Conservation (phyloP, 2,888 invertebrate species). For the Euphydryas editha region DNA sequence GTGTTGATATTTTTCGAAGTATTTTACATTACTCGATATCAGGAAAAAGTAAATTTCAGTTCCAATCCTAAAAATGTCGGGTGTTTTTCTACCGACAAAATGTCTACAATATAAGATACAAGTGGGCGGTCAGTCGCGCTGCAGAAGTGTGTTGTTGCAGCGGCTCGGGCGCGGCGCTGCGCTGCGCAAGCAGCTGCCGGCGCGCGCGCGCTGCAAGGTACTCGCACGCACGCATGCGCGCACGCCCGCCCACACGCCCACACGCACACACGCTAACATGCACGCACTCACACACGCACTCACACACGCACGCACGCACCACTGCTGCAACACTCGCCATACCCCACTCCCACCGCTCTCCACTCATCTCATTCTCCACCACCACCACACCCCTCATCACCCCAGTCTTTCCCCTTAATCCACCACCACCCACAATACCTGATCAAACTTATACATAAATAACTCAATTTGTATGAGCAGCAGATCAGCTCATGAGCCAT, state of each 20-base stretch:
- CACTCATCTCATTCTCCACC: background rate
- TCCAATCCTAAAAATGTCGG: too few relatives aligned
- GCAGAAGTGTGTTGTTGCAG: slow-evolving; percentile 64
- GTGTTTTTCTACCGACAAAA: too few relatives aligned
- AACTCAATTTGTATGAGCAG: too few relatives aligned
- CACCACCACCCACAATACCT: too few relatives aligned
- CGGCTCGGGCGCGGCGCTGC: slow-evolving; percentile 63
- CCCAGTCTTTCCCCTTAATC: too few relatives aligned
- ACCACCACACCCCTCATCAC: background rate
- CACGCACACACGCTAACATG: background rate
- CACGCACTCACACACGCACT: background rate
- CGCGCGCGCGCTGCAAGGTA: slow-evolving; percentile 69
- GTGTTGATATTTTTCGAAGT: too few relatives aligned
- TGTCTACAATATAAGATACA: too few relatives aligned
- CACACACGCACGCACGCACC: background rate
- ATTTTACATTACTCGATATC: too few relatives aligned
- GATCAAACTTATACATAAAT: too few relatives aligned
- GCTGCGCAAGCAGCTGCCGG: slow-evolving; percentile 69
- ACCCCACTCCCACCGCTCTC: background rate
- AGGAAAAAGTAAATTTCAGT: too few relatives aligned
- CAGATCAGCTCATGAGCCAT: too few relatives aligned
- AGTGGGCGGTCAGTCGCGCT: slow-evolving; percentile 21
- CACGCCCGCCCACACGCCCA: slow-evolving; percentile 26
- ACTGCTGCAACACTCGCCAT: background rate
- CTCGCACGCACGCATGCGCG: slow-evolving; percentile 31